Percentiles rank a stretch among this genome's conserved stretches.
phyloP scores from a whole-genome alignment of 2,797 vertebrate species.

The Pteropus rufus region DNA sequence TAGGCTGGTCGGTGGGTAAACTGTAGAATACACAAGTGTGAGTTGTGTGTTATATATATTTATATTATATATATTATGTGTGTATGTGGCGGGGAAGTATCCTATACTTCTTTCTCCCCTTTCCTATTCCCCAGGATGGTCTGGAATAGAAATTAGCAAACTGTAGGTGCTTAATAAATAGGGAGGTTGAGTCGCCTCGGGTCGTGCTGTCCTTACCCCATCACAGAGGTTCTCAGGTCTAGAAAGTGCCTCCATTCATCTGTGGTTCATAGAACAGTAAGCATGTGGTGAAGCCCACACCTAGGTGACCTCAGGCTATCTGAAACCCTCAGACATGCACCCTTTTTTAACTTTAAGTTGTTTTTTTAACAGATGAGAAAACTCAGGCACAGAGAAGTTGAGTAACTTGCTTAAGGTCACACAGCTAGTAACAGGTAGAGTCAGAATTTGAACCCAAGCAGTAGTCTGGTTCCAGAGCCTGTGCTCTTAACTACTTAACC shows the following conservation, averaged over 20 bases:
- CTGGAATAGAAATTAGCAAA: constrained; percentile 26
- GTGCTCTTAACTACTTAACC: background rate
- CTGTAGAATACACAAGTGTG: background rate
- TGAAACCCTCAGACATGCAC: background rate
- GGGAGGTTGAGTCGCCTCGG: background rate
- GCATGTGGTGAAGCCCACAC: background rate
- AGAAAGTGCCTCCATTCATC: background rate
- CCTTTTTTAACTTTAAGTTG: constrained; percentile 9
- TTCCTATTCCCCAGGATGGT: background rate
- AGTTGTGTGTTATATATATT: background rate
- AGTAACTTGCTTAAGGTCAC: background rate
- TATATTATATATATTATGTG: background rate
- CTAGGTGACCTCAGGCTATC: background rate
- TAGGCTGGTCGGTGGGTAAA: background rate
- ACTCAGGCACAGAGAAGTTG: background rate
- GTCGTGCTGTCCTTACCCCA: background rate
- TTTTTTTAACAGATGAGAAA: background rate
- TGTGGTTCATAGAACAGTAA: background rate
- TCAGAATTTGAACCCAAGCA: background rate
- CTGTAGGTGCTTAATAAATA: background rate
- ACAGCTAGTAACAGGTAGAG: background rate
- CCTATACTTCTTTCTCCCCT: background rate
- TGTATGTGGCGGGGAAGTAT: background rate
- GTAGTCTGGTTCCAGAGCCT: background rate
- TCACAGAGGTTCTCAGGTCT: background rate